Percentiles rank a stretch among this genome's conserved stretches.
phyloP scores from a whole-genome alignment of 1,140 invertebrate species.

The Drosophila sulfurigaster region DNA sequence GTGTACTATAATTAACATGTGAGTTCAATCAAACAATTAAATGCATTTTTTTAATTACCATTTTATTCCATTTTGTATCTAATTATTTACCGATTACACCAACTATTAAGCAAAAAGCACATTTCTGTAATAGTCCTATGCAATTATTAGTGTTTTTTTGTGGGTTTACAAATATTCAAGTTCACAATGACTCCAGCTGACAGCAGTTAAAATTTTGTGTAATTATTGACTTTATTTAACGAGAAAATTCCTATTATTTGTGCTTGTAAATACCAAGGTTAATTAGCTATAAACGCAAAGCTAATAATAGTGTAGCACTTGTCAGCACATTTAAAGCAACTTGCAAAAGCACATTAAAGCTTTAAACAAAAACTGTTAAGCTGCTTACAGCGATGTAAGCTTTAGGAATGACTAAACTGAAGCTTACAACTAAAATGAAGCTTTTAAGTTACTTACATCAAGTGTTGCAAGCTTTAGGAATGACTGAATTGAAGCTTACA shows the following conservation, averaged over 20 bases:
- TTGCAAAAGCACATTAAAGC: background rate
- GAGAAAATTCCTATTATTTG: no score
- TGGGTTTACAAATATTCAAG: conserved; percentile 1
- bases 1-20: conserved; percentile 76
- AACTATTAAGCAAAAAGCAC: conserved; percentile 15
- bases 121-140: conserved; percentile 5
- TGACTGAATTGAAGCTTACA: no score
- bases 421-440: no score
- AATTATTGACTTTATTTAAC: no score
- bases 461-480: no score
- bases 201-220: background rate
- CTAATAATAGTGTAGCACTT: no score
- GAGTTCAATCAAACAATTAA: conserved; percentile 64
- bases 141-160: conserved; percentile 14
- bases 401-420: no score
- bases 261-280: no score
- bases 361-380: no score
- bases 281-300: no score
- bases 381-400: background rate
- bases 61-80: conserved; percentile 16
- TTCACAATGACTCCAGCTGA: conserved; percentile 30
- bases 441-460: no score
- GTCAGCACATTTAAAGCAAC: no score
- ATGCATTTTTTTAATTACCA: conserved; percentile 18
- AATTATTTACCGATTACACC: conserved; percentile 10